Evolutionary conservation across 2,888 invertebrate species (phyloP).

Genomic region (Synergus laeviventris): DNA sequence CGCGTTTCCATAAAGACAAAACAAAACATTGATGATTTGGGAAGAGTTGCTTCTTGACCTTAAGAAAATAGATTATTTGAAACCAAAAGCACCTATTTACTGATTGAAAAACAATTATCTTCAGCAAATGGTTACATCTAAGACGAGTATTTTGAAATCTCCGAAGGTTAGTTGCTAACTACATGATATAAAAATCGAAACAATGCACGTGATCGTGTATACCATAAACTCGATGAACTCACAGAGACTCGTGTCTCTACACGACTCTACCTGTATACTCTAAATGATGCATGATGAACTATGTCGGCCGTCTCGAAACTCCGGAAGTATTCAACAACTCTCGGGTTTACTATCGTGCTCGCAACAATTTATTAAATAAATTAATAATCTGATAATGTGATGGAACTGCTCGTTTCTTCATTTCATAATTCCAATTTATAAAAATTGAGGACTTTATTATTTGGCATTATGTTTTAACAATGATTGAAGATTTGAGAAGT

Average conservation of each 20-base stretch:
- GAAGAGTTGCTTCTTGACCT: no score
- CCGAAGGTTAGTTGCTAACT: background rate
- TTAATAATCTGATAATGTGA: no score
- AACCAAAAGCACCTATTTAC: background rate
- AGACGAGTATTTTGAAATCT: background rate
- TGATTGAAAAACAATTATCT: background rate
- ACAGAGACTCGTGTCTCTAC: background rate
- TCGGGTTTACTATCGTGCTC: no score
- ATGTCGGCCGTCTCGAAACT: background rate
- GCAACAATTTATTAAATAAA: background rate
- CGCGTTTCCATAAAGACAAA: no score
- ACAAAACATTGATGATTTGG: no score
- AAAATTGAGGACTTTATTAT: background rate
- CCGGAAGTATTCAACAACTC: background rate
- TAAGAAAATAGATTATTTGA: background rate
- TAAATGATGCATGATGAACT: slow-evolving; percentile 31
- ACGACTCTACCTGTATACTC: slow-evolving; percentile 11
- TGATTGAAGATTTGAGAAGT: background rate
- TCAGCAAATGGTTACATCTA: background rate
- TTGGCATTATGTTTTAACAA: background rate
- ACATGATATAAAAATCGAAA: slow-evolving; percentile 14
- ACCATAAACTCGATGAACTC: background rate
- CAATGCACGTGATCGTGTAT: slow-evolving; percentile 23
- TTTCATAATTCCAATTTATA: background rate
- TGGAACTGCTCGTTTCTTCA: no score